Evolutionary conservation across 2,888 invertebrate genomes (phyloP).

Genomic region (Meteorus colon): DNA sequence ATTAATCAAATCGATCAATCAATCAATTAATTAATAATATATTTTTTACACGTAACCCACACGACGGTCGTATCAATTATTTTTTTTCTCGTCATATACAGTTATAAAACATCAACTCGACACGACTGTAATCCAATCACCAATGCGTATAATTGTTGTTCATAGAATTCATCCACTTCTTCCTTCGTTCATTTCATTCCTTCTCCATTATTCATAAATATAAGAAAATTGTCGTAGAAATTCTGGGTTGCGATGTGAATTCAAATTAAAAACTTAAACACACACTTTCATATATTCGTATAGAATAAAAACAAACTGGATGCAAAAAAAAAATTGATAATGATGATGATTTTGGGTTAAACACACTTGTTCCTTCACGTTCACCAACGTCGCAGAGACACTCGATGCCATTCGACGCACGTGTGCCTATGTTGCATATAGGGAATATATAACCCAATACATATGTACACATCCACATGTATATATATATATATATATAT

Average conservation of each 20-base stretch:
- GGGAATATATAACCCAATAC: not conserved
- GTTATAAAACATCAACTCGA: constrained; percentile 1
- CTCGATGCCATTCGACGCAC: constrained; percentile 10
- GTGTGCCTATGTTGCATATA: not conserved
- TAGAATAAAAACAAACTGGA: too few species aligned
- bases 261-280: too few species aligned
- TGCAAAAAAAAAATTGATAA: not conserved
- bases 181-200: not conserved
- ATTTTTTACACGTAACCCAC: not conserved
- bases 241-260: too few species aligned
- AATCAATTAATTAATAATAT: too few species aligned
- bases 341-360: not conserved
- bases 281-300: too few species aligned
- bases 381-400: constrained; percentile 7
- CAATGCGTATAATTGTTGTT: not conserved
- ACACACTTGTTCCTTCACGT: not conserved
- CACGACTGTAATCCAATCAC: not conserved
- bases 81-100: constrained; percentile 2
- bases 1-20: too few species aligned
- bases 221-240: too few species aligned
- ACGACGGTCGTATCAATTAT: not conserved
- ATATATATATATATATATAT: constrained; percentile 4
- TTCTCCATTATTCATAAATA: not conserved
- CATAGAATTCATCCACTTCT: too few species aligned
- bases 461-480: constrained; percentile 8